phyloP scores from a whole-genome alignment of 2,113 vertebrate genomes.

The Grus americana region DNA sequence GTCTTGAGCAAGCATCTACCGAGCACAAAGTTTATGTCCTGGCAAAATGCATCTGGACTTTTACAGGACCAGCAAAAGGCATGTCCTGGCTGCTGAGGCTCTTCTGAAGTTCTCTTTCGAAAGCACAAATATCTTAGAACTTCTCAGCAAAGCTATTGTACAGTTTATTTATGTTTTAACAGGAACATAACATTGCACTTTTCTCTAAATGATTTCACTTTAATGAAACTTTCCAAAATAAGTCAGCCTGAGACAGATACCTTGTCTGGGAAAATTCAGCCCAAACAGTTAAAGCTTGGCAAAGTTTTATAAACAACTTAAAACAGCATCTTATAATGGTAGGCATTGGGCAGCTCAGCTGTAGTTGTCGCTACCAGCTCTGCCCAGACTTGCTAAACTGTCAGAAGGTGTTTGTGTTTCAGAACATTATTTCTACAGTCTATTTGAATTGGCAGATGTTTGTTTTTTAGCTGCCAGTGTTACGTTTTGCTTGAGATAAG shows the following conservation, averaged over 20 bases:
- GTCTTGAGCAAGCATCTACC: background rate
- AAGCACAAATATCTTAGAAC: background rate
- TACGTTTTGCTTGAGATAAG: conserved; percentile 53
- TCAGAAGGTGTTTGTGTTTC: conserved; percentile 57
- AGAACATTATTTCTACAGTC: conserved; percentile 43
- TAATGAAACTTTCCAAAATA: conserved; percentile 43
- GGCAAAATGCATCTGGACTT: background rate
- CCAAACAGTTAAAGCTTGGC: conserved; percentile 25
- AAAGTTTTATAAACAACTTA: conserved; percentile 10
- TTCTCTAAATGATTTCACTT: conserved; percentile 3
- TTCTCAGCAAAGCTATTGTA: background rate
- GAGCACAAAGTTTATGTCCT: background rate
- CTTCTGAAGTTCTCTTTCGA: background rate
- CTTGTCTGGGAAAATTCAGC: conserved; percentile 44
- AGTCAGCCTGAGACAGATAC: background rate
- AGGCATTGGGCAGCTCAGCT: background rate
- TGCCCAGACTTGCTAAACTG: conserved; percentile 39
- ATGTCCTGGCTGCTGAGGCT: background rate
- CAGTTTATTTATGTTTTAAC: background rate
- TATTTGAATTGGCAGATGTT: conserved; percentile 60
- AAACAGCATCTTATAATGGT: background rate
- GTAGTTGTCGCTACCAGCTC: background rate
- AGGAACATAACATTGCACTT: background rate
- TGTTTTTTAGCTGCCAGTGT: conserved; percentile 58
- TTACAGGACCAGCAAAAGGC: background rate